A percentile compares a stretch with the other conserved stretches of the same genome.
Conservation (phyloP, 2,797 vertebrate genomes). For the Thamnophis elegans region DNA sequence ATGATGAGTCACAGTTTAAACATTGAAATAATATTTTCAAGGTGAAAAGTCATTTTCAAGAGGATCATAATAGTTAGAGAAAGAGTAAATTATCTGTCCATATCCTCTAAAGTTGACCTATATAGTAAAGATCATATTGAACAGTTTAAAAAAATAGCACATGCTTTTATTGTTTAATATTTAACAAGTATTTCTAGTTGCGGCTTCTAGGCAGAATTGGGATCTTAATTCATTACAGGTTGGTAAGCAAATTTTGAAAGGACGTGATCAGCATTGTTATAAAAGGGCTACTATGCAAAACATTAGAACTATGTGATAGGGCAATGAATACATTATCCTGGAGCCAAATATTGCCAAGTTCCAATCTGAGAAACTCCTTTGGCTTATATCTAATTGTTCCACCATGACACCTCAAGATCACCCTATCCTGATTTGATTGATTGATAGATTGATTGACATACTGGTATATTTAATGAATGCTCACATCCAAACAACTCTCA, state of each 20-base stretch:
- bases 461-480: neutral
- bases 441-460: neutral
- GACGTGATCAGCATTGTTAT: neutral
- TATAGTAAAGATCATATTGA: neutral
- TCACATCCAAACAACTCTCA: neutral
- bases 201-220: neutral
- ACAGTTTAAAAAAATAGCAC: neutral
- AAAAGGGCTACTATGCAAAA: neutral
- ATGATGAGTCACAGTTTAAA: neutral
- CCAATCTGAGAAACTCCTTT: neutral
- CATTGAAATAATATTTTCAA: neutral
- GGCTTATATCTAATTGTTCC: neutral
- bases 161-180: neutral
- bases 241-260: neutral
- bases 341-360: neutral
- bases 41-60: neutral
- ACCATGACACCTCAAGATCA: neutral
- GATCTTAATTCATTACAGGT: neutral
- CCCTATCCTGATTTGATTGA: neutral
- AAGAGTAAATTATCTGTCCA: neutral
- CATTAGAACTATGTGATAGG: neutral
- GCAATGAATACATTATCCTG: neutral
- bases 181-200: neutral
- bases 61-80: neutral
- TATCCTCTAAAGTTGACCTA: neutral